A percentile compares a stretch with the other conserved stretches of the same genome.
These are phyloP conservation scores for Cossypha heuglini DNA, from an alignment of 2,797 vertebrate species.

Conservation along the genomic window DNA sequence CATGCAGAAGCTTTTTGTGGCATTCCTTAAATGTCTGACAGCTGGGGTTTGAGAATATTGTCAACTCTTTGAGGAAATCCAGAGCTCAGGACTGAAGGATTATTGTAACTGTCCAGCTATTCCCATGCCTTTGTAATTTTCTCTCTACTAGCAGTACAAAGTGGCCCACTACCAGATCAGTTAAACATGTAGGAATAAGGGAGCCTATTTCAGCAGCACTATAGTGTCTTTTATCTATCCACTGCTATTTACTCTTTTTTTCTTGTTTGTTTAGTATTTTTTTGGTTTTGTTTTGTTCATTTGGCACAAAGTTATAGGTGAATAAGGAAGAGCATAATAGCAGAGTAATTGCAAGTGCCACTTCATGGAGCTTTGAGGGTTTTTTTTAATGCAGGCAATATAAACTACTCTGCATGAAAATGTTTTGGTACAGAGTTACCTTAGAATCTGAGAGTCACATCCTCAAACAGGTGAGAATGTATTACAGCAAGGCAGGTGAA, in stretches of 20 bases:
- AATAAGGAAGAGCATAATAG: neutral
- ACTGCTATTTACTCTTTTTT: neutral
- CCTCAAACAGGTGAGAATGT: neutral
- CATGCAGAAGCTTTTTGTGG: neutral
- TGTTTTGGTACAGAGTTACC: rapidly evolving
- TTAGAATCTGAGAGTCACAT: neutral
- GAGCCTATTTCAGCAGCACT: neutral
- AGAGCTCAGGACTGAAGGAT: neutral
- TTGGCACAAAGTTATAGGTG: neutral
- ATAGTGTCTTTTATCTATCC: neutral
- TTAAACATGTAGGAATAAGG: neutral
- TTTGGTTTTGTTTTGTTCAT: neutral
- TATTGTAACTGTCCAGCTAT: neutral
- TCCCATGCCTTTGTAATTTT: neutral
- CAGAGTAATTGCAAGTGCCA: neutral
- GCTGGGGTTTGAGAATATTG: neutral
- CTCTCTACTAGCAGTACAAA: neutral
- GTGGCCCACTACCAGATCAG: neutral
- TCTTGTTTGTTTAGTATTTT: rapidly evolving
- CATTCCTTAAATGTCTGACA: neutral
- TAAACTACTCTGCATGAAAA: neutral
- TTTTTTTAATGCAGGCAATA: neutral
- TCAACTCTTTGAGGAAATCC: neutral
- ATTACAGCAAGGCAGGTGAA: neutral
- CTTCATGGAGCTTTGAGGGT: neutral